Base-by-base conservation (phyloP, 1,140 invertebrate species). In the Drosophila neocordata region DNA sequence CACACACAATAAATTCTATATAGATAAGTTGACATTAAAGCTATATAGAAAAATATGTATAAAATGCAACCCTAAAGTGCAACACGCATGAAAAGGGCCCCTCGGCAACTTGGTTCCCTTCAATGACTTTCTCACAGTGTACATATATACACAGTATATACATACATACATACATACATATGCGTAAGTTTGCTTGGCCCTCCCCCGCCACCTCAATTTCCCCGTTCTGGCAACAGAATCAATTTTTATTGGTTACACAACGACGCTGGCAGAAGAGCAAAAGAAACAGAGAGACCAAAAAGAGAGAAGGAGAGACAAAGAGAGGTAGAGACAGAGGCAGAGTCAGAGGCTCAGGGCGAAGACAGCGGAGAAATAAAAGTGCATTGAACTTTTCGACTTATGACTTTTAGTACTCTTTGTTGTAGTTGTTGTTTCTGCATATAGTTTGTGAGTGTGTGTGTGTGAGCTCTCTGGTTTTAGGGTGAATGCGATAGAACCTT, bases 241-340 rank as follows among this genome's bases (percentile, higher is more conserved):
- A 85, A 85, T 85, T 85, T 85, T 85, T 85, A 85, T 85, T 85
- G 81, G 81, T 85, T 85, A 85, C 81, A 85, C 81, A 85, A 85
- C 82, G 62, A 69, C 80, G 77, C 66, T 58, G 65, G 44, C 81
- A 73, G 72, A 56, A 52, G 37, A 55, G 70, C 41, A 9, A 15
- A 13, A 18, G 41, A 44, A 44, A 15, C 41, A 44, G 41, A 44
- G 15, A 44, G 13, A 18, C n/a, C n/a, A n/a, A n/a, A n/a, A n/a
- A n/a, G n/a, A n/a, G n/a, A n/a, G n/a, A n/a, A 7, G 15, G 15
- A 20, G 15, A 20, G 41, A 8, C 51, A 67, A 3, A 48, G 11
- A 13, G n/a, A 24, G 58, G 8, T 3, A 11, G 38, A 27, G 37
- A 44, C 1, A 35, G 18, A 20, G 18, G 13, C 4, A 24, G 35